Evolutionary conservation across 2,797 vertebrate genomes (phyloP).

Genomic region (Thamnophis elegans): DNA sequence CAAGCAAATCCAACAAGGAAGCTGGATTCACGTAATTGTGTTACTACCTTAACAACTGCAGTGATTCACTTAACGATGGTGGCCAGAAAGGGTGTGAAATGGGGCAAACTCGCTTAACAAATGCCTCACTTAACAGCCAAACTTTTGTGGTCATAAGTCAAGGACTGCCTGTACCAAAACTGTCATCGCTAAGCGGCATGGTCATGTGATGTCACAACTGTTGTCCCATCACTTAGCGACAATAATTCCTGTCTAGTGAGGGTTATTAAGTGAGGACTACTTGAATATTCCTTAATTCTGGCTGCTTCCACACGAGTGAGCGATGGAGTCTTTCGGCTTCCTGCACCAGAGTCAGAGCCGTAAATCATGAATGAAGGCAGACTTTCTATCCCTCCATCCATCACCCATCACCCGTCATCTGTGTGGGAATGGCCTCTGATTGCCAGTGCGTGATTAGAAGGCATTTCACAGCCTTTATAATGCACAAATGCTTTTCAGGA

Average conservation of each 20-base stretch:
- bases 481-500: neutral
- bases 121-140: too few relatives aligned
- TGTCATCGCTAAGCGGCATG: neutral
- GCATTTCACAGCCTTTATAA: neutral
- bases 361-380: neutral
- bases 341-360: neutral
- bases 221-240: neutral
- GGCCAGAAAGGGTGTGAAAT: too few relatives aligned
- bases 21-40: too few relatives aligned
- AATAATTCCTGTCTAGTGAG: neutral
- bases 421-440: neutral
- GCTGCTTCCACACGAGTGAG: neutral
- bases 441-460: neutral
- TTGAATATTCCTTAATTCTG: neutral
- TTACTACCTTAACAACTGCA: too few relatives aligned
- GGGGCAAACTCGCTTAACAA: too few relatives aligned
- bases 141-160: too few relatives aligned
- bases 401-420: neutral
- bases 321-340: neutral
- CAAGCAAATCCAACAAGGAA: too few relatives aligned
- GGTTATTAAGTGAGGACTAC: neutral
- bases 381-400: neutral
- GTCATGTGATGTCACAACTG: neutral
- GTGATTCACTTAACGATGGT: too few relatives aligned
- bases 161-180: neutral